Base-by-base conservation (phyloP, 2,888 invertebrate genomes). In the Elegia similella region DNA sequence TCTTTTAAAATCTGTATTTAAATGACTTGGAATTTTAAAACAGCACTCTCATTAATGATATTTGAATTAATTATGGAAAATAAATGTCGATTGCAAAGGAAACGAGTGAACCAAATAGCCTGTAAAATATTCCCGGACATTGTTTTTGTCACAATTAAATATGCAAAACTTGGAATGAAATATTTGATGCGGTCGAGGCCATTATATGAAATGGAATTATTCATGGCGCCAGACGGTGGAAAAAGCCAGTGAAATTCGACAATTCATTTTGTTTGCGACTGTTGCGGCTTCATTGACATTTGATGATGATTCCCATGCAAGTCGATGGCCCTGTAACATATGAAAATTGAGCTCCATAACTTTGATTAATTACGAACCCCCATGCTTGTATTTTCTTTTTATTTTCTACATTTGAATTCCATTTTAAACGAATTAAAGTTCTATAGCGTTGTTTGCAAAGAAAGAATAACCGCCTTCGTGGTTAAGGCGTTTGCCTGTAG, bases 201-300 rank as follows among this genome's bases (percentile, higher is more conserved):
- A 86, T 86, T 85, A 84, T 84, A 85, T 84, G 62, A 84, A 84
- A 84, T 82, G 80, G 82, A 88, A 88, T 88, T 85, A 89, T 88
- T 88, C 84, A 88, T 85, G 80, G 77, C 78, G 76, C 68, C 82
- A 79, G 84, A 80, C 83, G 76, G 72, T 74, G 82, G 84, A 84
- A 86, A 87, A 86, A 86, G 85, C 85, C 81, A 81, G 76, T 79
- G 78, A 82, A 85, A 84, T 82, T 83, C 79, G 77, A 79, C 84
- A 82, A 80, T 88, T 88, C 83, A 86, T 88, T 88, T 86, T 84
- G 85, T 84, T 76, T 80, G 74, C 78, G 76, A 84, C 71, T 80
- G 75, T 76, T 82, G 84, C 70, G 82, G 83, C 79, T 82, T 80
- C 76, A 73, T 74, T 75, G 75, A 72, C 76, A 68, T 81, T 80